phyloP scores from a whole-genome alignment of 1,140 invertebrate genomes.

The Drosophila ambigua region DNA sequence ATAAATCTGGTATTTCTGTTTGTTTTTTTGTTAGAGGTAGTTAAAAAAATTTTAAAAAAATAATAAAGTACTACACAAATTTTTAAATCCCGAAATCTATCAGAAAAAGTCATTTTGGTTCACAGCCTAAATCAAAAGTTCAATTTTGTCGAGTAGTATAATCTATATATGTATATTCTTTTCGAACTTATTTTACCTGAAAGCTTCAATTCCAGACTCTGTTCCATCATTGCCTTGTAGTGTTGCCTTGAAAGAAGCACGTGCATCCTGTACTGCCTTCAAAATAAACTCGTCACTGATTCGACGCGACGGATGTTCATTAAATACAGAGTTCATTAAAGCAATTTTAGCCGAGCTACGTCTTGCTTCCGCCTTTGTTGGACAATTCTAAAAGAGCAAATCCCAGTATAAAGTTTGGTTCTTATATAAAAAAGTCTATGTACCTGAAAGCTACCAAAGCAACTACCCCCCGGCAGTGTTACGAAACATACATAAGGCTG shows the following conservation, averaged over 20 bases:
- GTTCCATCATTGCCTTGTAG: constrained; percentile 90
- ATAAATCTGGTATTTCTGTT: no score
- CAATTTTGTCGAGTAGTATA: no score
- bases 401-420: not conserved
- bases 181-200: constrained; percentile 85
- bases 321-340: constrained; percentile 98
- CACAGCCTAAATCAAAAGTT: no score
- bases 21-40: no score
- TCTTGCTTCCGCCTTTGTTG: constrained; percentile 96
- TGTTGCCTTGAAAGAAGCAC: constrained; percentile 87
- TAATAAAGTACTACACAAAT: no score
- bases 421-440: not conserved
- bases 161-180: no score
- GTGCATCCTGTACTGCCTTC: constrained; percentile 94
- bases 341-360: constrained; percentile 97
- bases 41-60: no score
- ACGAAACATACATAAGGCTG: constrained; percentile 98
- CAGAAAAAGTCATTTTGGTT: no score
- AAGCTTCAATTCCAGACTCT: constrained; percentile 95
- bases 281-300: constrained; percentile 98
- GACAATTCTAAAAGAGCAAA: constrained; percentile 89
- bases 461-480: constrained; percentile 96
- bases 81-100: no score
- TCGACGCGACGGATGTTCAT: constrained; percentile 96
- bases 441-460: constrained; percentile 97